Evolutionary conservation across 2,888 invertebrate genomes (phyloP), one percentile per base, ranked within the genome.

Genomic region (Sarcophaga rosellei): DNA sequence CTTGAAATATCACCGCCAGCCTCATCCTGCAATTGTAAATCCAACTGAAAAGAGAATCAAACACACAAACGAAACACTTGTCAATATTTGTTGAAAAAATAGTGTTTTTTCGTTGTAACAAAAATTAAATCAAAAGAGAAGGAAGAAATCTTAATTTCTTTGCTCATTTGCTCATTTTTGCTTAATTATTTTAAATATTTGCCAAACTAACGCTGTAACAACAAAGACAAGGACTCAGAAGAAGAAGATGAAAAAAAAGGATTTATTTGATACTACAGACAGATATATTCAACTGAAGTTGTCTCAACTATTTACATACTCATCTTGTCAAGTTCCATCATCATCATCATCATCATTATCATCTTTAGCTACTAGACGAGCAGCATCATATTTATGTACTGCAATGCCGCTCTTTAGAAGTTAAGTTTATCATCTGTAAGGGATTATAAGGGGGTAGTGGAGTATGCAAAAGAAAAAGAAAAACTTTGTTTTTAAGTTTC

Each of bases 1-100:
- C 97, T 98, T 94, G 98, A 97, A 90, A 97, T 97, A 94, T 99
- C 99, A 89, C 99, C 99, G 85, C 98, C 98, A 81, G 95, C 94
- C 93, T 97, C 97, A 91, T 97, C 97, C 94, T 98, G 98, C 91
- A 99, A 95, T 94, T 97, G 97, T 91, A 99, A 95, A 94, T 99
- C 98, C 94, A 99, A 95, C 96, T 98, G 94, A 88, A 94, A 95
- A 90, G 88, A 89, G 88, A 78, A 78, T 59, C 0, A 79, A 75
- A 81, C 69, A 61, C 23, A 66, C 15, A 68, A 4, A 61, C 63
- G 10, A 75, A 78, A 78, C 70, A 1, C 0, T 21, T 74, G 62
- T 83, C 44, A 82, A 77, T 59, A 76, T 78, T 77, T 68, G 21
- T 57, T 62, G 35, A 35, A 35, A 35, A 35, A 35, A 35, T 3